Evolutionary conservation across 2,888 invertebrate species (phyloP), one percentile per base, ranked within the genome.

Genomic region (Gisinianus flammeolus): DNA sequence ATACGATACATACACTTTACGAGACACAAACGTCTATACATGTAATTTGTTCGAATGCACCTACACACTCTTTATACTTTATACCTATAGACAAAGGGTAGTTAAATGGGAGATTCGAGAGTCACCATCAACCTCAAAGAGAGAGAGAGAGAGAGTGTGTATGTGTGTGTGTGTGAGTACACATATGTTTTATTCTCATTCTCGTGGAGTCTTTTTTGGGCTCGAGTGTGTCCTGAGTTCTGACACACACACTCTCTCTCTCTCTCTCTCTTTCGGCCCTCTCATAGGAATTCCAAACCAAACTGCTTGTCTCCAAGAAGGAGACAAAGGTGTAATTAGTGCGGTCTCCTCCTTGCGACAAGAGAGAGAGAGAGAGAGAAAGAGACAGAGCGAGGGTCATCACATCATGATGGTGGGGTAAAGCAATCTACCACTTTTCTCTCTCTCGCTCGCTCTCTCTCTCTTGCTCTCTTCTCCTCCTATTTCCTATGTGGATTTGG

Each of bases 231-330:
- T 44, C 44, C 44, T 44, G 44, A n/a, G n/a, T n/a, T n/a, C 44
- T 44, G 44, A 44, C 58, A 58, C 58, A n/a, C 22, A n/a, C 58
- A n/a, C 8, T 22, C 22, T 58, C 44, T 26, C 62, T 62, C 26
- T 26, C 44, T 44, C 62, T 26, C 56, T 4, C 6, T 62, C 62
- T 24, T 28, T 62, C 62, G 56, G 62, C 62, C 26, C 62, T 62
- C 62, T 62, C 62, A 0, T 62, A 62, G 62, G 62, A 62, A 62
- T 62, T 62, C 62, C 62, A 62, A 35, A 35, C 35, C 44, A 44
- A 62, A 62, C 62, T 62, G 62, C 62, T 62, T 62, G 62, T 62
- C 62, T 62, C 62, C 62, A 62, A 62, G 62, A 62, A 62, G 58
- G 12, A 62, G 26, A 62, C 62, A 62, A 62, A 62, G 62, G 62